Evolutionary conservation across 2,888 invertebrate species (phyloP), one percentile per base, ranked within the genome.

Genomic region (Capitulum mitella): DNA sequence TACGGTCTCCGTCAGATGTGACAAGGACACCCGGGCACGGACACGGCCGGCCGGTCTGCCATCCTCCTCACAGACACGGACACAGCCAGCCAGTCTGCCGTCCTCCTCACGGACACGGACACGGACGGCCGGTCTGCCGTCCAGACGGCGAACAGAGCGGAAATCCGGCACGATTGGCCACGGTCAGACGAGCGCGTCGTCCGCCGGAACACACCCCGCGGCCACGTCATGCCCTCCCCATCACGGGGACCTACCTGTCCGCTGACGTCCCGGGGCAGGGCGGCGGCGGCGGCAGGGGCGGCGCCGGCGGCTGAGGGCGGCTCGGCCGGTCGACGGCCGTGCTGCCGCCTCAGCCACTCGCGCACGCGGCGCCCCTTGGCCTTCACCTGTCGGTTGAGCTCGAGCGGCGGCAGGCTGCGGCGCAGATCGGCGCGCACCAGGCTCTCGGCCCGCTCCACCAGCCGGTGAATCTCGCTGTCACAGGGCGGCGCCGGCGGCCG

Each of bases 401-500:
- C 70, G 37, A 70, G 70, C 26, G 70, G 70, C 70, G 70, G 70
- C 70, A 70, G 70, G 29, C 70, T 40, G 37, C 70, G 37, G 43
- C 32, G 46, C 48, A 43, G 46, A 46, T 76, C 76, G 8, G 43
- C 46, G 32, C 89, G 89, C 78, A 94, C 93, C 85, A 94, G 87
- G 85, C 92, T 91, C 84, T 94, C 94, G 29, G 93, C 94, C 84
- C 92, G 91, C 83, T 91, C 90, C 80, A 94, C 93, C 80, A 94
- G 87, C 85, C 91, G 90, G 84, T 91, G 90, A 82, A 93, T 91
- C 83, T 88, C 88, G 84, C 90, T 90, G 82, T 89, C 88, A 83
- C 88, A 64, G 61, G 79, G n/a, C 70, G 64, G 51, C 48, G 78
- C 46, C 51, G 76, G 51, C 48, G 77, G 48, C 37, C 26, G 51